Evolutionary conservation across 1,140 invertebrate species (phyloP).

Genomic region (Gonioctena quinquepunctata): DNA sequence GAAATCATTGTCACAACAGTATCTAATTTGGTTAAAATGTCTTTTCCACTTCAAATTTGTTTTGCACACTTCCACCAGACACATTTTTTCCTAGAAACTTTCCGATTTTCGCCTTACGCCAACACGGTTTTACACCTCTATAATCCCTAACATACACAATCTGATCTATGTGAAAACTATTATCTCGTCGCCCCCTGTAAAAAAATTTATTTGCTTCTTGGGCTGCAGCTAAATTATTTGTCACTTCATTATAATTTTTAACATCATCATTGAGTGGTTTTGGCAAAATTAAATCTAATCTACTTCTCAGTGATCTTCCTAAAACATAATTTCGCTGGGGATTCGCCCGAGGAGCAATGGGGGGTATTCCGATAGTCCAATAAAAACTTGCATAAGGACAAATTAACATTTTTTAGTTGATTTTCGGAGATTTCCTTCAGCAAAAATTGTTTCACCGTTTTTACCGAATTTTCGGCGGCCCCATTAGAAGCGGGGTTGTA

Average conservation of each 20-base stretch:
- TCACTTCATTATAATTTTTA: background rate
- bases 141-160: background rate
- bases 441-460: conserved; percentile 36
- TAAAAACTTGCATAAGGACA: background rate
- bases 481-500: conserved; percentile 50
- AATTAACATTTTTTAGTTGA: background rate
- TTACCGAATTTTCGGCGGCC: conserved; percentile 45
- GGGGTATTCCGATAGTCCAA: conserved; percentile 2
- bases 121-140: background rate
- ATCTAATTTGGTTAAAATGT: background rate
- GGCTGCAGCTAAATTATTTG: background rate
- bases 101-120: background rate
- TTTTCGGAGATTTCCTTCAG: background rate
- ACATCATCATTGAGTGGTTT: background rate
- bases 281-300: background rate
- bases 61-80: background rate
- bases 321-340: conserved; percentile 3
- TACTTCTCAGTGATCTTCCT: background rate
- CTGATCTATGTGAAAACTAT: background rate
- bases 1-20: background rate
- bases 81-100: background rate
- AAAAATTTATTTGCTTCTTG: background rate
- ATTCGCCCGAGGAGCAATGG: background rate
- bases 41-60: background rate
- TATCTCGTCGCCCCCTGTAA: background rate